Base-by-base conservation (phyloP, 2,113 vertebrate genomes). In the Coryphaenoides rupestris region DNA sequence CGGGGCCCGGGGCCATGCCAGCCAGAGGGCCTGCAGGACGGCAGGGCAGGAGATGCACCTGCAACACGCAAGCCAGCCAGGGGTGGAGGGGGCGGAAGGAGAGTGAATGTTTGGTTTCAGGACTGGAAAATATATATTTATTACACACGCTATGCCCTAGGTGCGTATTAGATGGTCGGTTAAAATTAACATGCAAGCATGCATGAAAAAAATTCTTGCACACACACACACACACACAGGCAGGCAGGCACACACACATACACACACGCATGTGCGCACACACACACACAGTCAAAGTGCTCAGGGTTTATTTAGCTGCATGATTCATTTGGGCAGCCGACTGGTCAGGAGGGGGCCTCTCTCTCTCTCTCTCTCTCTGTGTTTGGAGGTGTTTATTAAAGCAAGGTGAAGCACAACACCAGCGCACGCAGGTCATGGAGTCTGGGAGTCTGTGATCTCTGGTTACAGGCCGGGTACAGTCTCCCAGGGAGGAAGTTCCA, bases 301-400 rank as follows among this genome's bases (percentile, higher is more conserved):
- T 61, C 17, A 72, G 79, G 75, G 60, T 73, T 82, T 79, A 82
- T 77, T 84, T 79, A 76, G 79, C 53, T 74, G 73, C 84, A 10
- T 33, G 28, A 33, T 76, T 85, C 74, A 74, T 90, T 88, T 89
- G 82, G 79, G 81, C 81, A 68, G 73, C 75, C 67, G 86, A 24
- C 69, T n/a, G n/a, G n/a, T n/a, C n/a, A n/a, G n/a, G n/a, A n/a
- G n/a, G n/a, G 60, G 78, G 52, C n/a, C 50, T 12, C 46, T 12
- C n/a, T 54, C 79, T 65, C 85, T 68, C 40, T 5, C 50, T 52
- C 79, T 64, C 77, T 66, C 80, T 80, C 65, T 54, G 73, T 80
- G 81, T 53, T 12, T 85, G 60, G 74, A 85, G 84, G 74, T 83
- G 83, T 87, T 93, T 87, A 89, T 90, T 84, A 89, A 89, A 91